Base-by-base conservation (phyloP, 2,797 vertebrate genomes). In the Thaleichthys pacificus region DNA sequence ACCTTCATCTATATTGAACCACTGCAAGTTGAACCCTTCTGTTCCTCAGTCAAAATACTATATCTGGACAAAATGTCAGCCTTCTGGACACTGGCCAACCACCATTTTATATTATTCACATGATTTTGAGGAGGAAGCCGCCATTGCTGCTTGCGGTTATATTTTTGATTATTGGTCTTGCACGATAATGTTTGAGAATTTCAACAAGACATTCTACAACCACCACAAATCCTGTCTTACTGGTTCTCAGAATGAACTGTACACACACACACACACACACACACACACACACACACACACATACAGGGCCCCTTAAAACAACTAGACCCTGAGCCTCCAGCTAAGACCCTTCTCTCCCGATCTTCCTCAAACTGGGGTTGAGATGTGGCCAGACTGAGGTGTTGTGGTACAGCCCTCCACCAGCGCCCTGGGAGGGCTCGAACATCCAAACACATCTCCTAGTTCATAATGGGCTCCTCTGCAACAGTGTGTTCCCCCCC, bases 381-480 rank as follows among this genome's bases (percentile, higher is more conserved):
- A 90, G 90, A 91, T 88, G 84, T 86, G 28, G 35, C 83, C 88
- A 90, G 91, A 90, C 90, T 91, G 93, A 89, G 91, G 91, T 86
- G 84, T 92, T 85, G 87, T 88, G 85, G 84, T 88, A 85, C 15
- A 90, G 91, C 88, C 91, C 88, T 83, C 85, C 82, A 85, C 88
- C 92, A 93, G 91, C 91, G 91, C 91, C 92, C 88, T 89, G 68
- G 85, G 87, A 91, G 22, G 90, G 86, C 88, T 89, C 91, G 92
- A 91, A 91, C 85, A 91, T 91, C 88, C 88, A n/a, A 90, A 89
- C 89, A 87, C 74, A 86, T 87, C 89, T 91, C 91, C 89, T 93
- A 93, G 93, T 94, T 95, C 90, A 93, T 91, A 90, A 93, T 93
- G 91, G 93, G 89, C 89, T 88, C 89, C 88, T 87, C 66, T 79